Conservation (phyloP, 2,888 invertebrate genomes). For the Caenorhabditis plicata region DNA sequence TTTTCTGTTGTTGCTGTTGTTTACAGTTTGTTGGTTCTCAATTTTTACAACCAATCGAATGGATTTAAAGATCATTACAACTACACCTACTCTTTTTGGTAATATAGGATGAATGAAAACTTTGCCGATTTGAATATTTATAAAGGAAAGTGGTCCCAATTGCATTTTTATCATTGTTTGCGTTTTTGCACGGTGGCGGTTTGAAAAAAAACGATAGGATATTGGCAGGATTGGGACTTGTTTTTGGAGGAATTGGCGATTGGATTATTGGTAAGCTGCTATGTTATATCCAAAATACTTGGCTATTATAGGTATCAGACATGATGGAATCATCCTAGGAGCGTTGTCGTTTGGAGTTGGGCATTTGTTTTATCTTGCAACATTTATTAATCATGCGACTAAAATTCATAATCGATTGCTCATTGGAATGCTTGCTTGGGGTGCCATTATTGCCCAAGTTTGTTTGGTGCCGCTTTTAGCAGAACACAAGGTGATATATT, state of each 20-base stretch:
- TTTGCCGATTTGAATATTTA: no score
- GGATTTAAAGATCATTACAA: constrained; percentile 53
- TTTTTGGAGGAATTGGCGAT: constrained; percentile 54
- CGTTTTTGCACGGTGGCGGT: constrained; percentile 32
- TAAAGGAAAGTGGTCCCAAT: constrained; percentile 52
- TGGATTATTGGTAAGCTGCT: no score
- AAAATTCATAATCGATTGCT: constrained; percentile 23
- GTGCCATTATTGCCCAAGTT: constrained; percentile 32
- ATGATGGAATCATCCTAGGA: constrained; percentile 49
- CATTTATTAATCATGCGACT: constrained; percentile 17
- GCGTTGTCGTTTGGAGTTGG: constrained; percentile 55
- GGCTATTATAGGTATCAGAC: constrained; percentile 31
- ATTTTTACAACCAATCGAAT: constrained; percentile 56
- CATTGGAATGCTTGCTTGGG: constrained; percentile 32
- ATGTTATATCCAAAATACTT: no score
- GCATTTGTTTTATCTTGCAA: constrained; percentile 50
- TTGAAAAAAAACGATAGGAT: constrained; percentile 26
- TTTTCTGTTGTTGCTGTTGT: constrained; percentile 33
- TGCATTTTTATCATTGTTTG: constrained; percentile 33
- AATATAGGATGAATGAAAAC: constrained; percentile 7
- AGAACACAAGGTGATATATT: constrained; percentile 10
- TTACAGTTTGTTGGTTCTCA: constrained; percentile 47
- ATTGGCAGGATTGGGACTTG: constrained; percentile 32
- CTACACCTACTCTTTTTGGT: constrained; percentile 49
- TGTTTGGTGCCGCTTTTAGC: constrained; percentile 31